A percentile compares a stretch with the other conserved stretches of the same genome.
Conservation (phyloP, 2,888 invertebrate species). For the Oasisia sp. region DNA sequence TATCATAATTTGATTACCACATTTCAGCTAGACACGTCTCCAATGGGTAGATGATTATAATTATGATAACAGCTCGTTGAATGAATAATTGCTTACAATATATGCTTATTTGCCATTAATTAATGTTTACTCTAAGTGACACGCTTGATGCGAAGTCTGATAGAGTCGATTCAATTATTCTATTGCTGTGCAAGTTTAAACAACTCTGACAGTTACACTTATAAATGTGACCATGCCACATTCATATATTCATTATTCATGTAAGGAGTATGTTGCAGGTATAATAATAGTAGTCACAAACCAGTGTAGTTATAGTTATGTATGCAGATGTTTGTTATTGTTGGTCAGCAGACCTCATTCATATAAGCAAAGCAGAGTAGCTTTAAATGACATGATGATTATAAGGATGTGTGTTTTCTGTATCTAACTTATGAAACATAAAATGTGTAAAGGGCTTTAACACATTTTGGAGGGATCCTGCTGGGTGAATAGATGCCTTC, state of each 20-base stretch:
- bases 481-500: background rate
- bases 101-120: background rate
- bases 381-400: no score
- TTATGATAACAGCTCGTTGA: background rate
- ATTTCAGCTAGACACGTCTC: background rate
- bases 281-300: no score
- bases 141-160: background rate
- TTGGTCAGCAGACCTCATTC: no score
- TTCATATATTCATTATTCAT: background rate
- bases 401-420: background rate
- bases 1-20: background rate
- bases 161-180: background rate
- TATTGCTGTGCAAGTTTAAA: background rate
- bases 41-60: background rate
- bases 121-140: background rate
- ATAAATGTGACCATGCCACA: background rate
- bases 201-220: background rate
- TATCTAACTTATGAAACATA: background rate
- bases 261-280: no score
- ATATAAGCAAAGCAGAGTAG: no score
- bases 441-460: background rate
- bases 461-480: background rate
- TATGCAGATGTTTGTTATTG: no score
- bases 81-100: background rate
- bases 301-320: no score